Conservation (phyloP, 2,797 vertebrate genomes). For the Sternarchorhynchus goeldii region DNA sequence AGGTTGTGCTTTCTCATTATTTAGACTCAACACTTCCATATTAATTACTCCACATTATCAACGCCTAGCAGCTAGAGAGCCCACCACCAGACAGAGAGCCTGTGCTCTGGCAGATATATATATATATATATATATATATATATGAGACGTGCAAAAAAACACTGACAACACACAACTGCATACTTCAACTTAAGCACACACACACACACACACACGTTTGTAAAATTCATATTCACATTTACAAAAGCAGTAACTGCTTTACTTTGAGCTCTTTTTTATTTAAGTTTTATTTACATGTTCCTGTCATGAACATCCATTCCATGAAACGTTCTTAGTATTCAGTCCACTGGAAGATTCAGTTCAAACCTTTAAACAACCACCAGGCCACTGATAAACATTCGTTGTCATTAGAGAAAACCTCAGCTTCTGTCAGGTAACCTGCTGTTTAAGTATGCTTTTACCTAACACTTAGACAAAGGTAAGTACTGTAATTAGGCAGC, state of each 20-base stretch:
- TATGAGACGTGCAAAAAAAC: not conserved
- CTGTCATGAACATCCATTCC: too few species aligned
- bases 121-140: constrained; percentile 29
- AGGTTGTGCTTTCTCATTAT: constrained; percentile 41
- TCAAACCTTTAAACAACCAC: too few species aligned
- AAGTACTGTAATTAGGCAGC: too few species aligned
- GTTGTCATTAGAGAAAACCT: too few species aligned
- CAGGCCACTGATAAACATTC: too few species aligned
- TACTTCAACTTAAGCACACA: not conserved
- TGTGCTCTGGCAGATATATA: constrained; percentile 35
- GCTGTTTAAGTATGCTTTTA: too few species aligned
- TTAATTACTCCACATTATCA: constrained; percentile 60
- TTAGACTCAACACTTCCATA: constrained; percentile 44
- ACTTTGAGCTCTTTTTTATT: not conserved
- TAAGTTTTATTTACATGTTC: too few species aligned
- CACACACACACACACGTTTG: constrained; percentile 5
- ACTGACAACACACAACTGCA: constrained; percentile 11
- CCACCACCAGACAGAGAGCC: constrained; percentile 22
- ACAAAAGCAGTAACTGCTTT: not conserved
- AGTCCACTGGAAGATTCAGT: too few species aligned
- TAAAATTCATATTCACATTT: not conserved
- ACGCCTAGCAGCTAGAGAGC: constrained; percentile 40
- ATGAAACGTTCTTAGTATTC: too few species aligned
- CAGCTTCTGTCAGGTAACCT: too few species aligned
- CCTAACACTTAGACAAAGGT: too few species aligned